Base-by-base conservation (phyloP, 2,113 vertebrate species). In the Oryzias curvinotus region DNA sequence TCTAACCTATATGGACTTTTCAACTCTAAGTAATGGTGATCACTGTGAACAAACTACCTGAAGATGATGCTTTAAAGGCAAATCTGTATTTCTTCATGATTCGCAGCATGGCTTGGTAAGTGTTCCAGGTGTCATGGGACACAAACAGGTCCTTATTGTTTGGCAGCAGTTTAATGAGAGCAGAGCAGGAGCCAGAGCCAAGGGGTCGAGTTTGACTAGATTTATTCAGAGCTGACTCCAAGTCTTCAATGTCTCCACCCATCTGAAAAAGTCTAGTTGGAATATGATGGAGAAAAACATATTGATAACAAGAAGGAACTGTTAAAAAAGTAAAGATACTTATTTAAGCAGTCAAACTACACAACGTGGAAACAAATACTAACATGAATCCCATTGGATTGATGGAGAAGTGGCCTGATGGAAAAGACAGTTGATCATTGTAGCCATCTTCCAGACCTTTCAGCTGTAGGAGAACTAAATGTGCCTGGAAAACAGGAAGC, bases 391-490 rank as follows among this genome's bases (percentile, higher is more conserved):
- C 96, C 0, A 97, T 92, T 48, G 96, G 95, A 1, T 93, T 87
- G 65, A 99, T 26, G 45, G 90, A 85, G 67, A 98, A 82, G 0
- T 50, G 76, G 45, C 80, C 90, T 0, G 8, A 46, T 0, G 95
- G 95, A 68, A 96, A 93, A 50, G 80, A 51, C 60, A 94, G 73
- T 49, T 71, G 84, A 3, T 91, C 68, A 15, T 92, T 89, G 69
- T 95, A 98, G 69, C 93, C 92, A 77, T 99, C 96, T 85, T 98
- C 95, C 44, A 99, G 87, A 30, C 96, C 96, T 73, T 95, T 94
- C 71, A 98, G 89, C 90, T 99, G 96, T 69, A 99, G 88, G 63
- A 99, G 88, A 5, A 88, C 90, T 83, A 99, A 90, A 42, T 44
- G 93, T 30, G 97, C 93, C 97, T 98, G 71, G 7, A 25, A 13